Evolutionary conservation across 2,797 vertebrate genomes (phyloP).

Genomic region (Varecia variegata): DNA sequence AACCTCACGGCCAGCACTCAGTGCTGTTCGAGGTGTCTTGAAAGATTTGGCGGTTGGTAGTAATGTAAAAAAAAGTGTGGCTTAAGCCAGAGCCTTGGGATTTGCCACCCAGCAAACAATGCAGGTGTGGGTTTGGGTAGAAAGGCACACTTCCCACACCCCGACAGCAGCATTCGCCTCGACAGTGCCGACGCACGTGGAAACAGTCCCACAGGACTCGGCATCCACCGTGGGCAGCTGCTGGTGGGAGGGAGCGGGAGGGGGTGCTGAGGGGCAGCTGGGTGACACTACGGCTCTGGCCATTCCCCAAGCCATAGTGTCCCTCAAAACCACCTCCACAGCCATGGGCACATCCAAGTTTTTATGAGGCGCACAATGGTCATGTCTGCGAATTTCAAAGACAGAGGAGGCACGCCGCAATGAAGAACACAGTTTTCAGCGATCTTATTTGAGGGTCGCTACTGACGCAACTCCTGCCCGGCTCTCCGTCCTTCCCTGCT

Average conservation of each 20-base stretch:
- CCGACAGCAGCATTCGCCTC: accelerated
- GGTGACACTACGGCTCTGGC: accelerated
- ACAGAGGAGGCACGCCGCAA: accelerated
- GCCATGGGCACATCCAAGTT: neutral
- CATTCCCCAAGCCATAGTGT: accelerated
- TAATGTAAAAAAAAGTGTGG: neutral
- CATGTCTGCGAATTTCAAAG: neutral
- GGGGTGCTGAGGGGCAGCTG: neutral
- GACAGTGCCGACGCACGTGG: accelerated
- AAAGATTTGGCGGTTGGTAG: accelerated
- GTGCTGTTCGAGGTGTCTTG: accelerated
- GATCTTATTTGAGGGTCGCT: accelerated
- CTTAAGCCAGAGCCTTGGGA: neutral
- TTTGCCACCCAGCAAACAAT: neutral
- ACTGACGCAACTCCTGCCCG: neutral
- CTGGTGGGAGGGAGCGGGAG: accelerated
- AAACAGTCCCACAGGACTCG: accelerated
- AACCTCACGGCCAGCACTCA: accelerated
- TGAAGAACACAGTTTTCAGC: accelerated
- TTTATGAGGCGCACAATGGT: accelerated
- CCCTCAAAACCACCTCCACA: accelerated
- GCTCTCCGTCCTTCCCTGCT: neutral
- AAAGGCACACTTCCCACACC: accelerated
- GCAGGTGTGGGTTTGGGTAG: neutral
- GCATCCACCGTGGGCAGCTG: accelerated